Conservation (phyloP, 2,797 vertebrate species). For the Hemitrygon akajei region DNA sequence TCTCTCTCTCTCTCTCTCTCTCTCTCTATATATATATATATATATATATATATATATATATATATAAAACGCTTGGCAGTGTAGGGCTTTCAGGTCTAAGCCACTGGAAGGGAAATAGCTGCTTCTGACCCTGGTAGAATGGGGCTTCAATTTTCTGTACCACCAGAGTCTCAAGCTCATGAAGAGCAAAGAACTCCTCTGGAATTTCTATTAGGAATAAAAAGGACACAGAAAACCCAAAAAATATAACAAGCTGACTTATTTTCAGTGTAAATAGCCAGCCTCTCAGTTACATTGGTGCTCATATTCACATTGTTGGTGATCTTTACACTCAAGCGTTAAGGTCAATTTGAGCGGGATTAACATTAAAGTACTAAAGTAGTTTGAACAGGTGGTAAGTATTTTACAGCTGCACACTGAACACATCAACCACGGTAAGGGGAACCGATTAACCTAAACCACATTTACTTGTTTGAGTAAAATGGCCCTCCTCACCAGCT, state of each 20-base stretch:
- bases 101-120: too few species aligned
- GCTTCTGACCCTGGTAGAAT: too few species aligned
- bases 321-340: slow-evolving; percentile 23
- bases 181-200: not conserved
- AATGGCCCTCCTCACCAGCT: not conserved
- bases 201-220: not conserved
- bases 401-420: slow-evolving; percentile 18
- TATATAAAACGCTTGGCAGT: too few species aligned
- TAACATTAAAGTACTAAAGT: slow-evolving; percentile 29
- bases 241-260: slow-evolving; percentile 13
- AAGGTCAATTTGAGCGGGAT: slow-evolving; percentile 4
- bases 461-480: slow-evolving; percentile 10
- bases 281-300: not conserved
- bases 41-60: too few species aligned
- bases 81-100: too few species aligned
- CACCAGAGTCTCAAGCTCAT: not conserved
- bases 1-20: too few species aligned
- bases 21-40: too few species aligned
- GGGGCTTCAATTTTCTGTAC: too few species aligned
- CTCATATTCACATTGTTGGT: slow-evolving; percentile 19
- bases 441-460: slow-evolving; percentile 24
- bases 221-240: not conserved
- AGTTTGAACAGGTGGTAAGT: slow-evolving; percentile 35
- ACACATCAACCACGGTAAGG: slow-evolving; percentile 2
- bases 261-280: not conserved